phyloP scores from a whole-genome alignment of 2,888 invertebrate genomes.

The Papilio elwesi region DNA sequence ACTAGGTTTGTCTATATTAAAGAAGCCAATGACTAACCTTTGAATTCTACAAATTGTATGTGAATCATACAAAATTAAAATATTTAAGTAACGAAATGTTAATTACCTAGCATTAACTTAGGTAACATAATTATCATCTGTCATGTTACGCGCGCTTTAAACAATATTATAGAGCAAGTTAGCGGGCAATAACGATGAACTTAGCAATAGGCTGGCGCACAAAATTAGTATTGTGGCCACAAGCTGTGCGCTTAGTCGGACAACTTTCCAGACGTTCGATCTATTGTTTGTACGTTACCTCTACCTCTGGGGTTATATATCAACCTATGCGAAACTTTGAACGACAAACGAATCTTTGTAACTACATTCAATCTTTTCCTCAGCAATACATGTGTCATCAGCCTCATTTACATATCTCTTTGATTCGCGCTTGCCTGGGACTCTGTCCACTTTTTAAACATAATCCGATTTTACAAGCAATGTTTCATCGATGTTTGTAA shows the following conservation, averaged over 20 bases:
- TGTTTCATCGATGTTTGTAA: no score
- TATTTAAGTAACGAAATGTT: not conserved
- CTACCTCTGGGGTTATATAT: constrained; percentile 41
- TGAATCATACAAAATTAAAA: no score
- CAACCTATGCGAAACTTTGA: constrained; percentile 45
- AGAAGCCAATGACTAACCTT: no score
- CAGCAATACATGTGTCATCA: no score
- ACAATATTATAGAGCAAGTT: constrained; percentile 42
- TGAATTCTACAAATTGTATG: no score
- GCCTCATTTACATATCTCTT: no score
- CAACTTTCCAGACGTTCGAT: constrained; percentile 68
- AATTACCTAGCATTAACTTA: constrained; percentile 34
- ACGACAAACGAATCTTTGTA: constrained; percentile 24
- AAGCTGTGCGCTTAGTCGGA: constrained; percentile 54
- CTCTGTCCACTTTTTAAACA: no score
- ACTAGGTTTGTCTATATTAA: no score
- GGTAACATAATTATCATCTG: constrained; percentile 42
- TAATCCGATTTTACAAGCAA: no score
- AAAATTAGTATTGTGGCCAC: constrained; percentile 54
- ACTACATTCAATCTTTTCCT: not conserved
- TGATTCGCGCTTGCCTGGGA: no score
- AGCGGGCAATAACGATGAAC: constrained; percentile 46
- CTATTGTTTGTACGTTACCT: constrained; percentile 51
- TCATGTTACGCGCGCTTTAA: constrained; percentile 39
- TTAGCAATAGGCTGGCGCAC: constrained; percentile 49